A percentile compares a stretch with the other conserved stretches of the same genome.
phyloP scores from a whole-genome alignment of 2,797 vertebrate species.

The Rhyacichthys aspro region DNA sequence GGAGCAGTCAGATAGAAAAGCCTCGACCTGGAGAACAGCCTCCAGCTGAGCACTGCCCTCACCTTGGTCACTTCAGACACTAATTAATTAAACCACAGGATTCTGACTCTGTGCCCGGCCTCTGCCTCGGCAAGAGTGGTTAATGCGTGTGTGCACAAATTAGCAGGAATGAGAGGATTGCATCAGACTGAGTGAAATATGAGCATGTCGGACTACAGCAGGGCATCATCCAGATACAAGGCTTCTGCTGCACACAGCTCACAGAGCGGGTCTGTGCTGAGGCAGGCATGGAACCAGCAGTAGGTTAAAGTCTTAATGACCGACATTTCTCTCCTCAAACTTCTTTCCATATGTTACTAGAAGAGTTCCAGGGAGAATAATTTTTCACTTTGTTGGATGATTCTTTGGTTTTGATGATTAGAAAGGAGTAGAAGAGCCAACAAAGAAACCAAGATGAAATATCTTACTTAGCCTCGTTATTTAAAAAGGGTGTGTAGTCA shows the following conservation, averaged over 20 bases:
- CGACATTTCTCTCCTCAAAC: constrained; percentile 58
- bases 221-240: constrained; percentile 44
- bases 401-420: constrained; percentile 5
- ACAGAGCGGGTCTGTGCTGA: constrained; percentile 68
- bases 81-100: constrained; percentile 83
- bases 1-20: constrained; percentile 54
- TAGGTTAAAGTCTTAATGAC: constrained; percentile 77
- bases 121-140: constrained; percentile 19
- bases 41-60: constrained; percentile 62
- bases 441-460: too few relatives aligned
- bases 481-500: too few relatives aligned
- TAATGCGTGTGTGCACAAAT: constrained; percentile 7
- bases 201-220: constrained; percentile 60
- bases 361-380: constrained; percentile 21
- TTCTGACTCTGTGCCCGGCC: constrained; percentile 55
- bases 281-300: constrained; percentile 63
- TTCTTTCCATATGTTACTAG: constrained; percentile 63
- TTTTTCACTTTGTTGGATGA: constrained; percentile 54
- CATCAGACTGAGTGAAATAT: constrained; percentile 65
- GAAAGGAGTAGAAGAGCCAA: too few relatives aligned
- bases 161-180: constrained; percentile 13
- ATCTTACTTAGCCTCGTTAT: too few relatives aligned
- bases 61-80: constrained; percentile 75
- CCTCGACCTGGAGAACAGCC: constrained; percentile 64
- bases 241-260: too few relatives aligned